Percentiles rank a stretch among this genome's conserved stretches.
phyloP scores from a whole-genome alignment of 2,797 vertebrate species.

The Champsocephalus esox region DNA sequence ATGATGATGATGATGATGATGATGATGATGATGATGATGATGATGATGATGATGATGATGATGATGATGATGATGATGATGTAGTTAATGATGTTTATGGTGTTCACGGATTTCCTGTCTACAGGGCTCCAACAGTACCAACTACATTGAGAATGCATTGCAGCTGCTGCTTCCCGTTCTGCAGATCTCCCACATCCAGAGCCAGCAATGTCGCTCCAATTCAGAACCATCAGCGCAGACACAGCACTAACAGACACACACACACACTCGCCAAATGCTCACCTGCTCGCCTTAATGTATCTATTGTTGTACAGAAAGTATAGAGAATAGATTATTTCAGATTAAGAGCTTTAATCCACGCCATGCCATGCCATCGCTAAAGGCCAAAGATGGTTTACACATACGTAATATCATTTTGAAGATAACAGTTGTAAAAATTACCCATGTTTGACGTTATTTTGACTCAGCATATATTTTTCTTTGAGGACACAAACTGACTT shows the following conservation, averaged over 20 bases:
- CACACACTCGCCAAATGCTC: slow-evolving; percentile 28
- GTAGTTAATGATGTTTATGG: background rate
- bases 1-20: background rate
- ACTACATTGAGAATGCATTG: slow-evolving; percentile 95
- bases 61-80: background rate
- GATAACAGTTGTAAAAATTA: slow-evolving; percentile 11
- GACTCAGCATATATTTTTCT: slow-evolving; percentile 31
- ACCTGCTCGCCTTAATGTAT: slow-evolving; percentile 61
- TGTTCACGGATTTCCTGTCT: slow-evolving; percentile 23
- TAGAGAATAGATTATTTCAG: slow-evolving; percentile 47
- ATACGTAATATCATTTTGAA: slow-evolving; percentile 32
- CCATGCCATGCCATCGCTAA: slow-evolving; percentile 39
- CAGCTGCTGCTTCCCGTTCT: slow-evolving; percentile 94
- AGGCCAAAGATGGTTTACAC: slow-evolving; percentile 20
- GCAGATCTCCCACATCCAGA: slow-evolving; percentile 93
- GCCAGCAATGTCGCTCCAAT: slow-evolving; percentile 54
- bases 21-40: background rate
- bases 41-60: background rate
- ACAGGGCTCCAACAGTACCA: slow-evolving; percentile 94
- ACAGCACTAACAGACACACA: slow-evolving; percentile 60
- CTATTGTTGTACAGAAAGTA: slow-evolving; percentile 72
- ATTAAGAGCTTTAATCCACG: slow-evolving; percentile 47
- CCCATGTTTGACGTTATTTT: slow-evolving; percentile 34
- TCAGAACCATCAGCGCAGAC: slow-evolving; percentile 62
- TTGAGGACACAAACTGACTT: slow-evolving; percentile 34